phyloP scores from a whole-genome alignment of 2,113 vertebrate species.

The Rhizomys pruinosus region DNA sequence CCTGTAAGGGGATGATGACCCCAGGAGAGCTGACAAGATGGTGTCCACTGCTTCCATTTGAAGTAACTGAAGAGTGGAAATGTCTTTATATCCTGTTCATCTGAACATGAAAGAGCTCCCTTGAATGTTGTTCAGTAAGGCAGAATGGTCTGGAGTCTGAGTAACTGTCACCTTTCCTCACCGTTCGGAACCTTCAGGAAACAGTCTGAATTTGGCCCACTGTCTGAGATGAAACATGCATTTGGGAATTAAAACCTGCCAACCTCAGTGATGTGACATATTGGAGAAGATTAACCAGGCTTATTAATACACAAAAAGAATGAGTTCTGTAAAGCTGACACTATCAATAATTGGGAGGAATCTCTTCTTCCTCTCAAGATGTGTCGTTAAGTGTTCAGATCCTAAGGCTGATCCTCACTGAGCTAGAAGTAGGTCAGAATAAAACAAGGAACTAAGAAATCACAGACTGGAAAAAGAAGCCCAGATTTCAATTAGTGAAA shows the following conservation, averaged over 20 bases:
- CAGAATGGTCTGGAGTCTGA: not conserved
- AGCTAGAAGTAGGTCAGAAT: not conserved
- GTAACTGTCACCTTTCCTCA: not conserved
- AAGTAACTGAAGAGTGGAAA: not conserved
- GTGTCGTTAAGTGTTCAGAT: not conserved
- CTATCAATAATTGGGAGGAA: not conserved
- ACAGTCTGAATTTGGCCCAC: not conserved
- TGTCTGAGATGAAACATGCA: not conserved
- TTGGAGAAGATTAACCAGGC: not conserved
- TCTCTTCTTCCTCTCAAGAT: not conserved
- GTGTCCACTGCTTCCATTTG: not conserved
- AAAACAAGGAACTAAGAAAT: not conserved
- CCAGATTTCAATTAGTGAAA: constrained; percentile 49
- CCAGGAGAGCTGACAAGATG: not conserved
- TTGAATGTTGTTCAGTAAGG: not conserved
- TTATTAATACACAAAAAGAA: not conserved
- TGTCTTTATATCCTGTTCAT: not conserved
- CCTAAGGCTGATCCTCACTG: not conserved
- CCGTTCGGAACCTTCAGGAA: not conserved
- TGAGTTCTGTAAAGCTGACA: not conserved
- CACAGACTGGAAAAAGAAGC: not conserved
- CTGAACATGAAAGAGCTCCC: not conserved
- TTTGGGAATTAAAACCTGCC: not conserved
- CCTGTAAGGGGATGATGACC: not conserved
- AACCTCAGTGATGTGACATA: not conserved